These are phyloP conservation scores for Passer domesticus DNA, from an alignment of 2,113 vertebrate species.

Conservation along the genomic window DNA sequence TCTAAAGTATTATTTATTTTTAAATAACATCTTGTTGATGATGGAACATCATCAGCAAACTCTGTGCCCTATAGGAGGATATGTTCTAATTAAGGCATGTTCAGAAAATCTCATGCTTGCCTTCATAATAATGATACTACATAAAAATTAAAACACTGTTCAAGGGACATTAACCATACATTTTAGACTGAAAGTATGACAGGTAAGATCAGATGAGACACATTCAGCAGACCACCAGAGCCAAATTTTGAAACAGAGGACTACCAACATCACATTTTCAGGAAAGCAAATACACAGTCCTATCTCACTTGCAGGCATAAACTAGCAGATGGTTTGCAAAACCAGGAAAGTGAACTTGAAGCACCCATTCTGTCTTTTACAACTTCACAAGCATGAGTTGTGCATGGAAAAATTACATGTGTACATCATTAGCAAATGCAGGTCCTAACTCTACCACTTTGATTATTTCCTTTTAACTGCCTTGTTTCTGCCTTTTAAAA, in stretches of 20 bases:
- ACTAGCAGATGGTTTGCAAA: conserved; percentile 38
- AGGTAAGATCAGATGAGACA: background rate
- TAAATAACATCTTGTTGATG: background rate
- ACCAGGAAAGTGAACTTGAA: background rate
- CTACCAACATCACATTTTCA: background rate
- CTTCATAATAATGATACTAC: background rate
- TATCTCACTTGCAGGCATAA: background rate
- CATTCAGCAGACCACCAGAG: background rate
- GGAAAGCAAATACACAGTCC: background rate
- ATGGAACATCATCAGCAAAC: background rate
- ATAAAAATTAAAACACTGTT: background rate
- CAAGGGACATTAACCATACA: background rate
- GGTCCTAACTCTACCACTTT: conserved; percentile 16
- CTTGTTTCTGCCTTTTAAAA: conserved; percentile 19
- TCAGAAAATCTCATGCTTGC: background rate
- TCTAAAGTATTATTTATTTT: background rate
- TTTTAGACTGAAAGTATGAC: background rate
- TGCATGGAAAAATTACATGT: background rate
- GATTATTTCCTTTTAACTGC: conserved; percentile 30
- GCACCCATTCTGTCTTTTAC: background rate
- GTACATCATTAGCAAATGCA: conserved; percentile 10
- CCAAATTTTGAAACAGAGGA: background rate
- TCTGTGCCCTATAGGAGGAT: background rate
- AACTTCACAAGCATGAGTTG: conserved; percentile 10
- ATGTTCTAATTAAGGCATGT: accelerated